phyloP scores from a whole-genome alignment of 2,888 invertebrate genomes.

The Graphium colonna region DNA sequence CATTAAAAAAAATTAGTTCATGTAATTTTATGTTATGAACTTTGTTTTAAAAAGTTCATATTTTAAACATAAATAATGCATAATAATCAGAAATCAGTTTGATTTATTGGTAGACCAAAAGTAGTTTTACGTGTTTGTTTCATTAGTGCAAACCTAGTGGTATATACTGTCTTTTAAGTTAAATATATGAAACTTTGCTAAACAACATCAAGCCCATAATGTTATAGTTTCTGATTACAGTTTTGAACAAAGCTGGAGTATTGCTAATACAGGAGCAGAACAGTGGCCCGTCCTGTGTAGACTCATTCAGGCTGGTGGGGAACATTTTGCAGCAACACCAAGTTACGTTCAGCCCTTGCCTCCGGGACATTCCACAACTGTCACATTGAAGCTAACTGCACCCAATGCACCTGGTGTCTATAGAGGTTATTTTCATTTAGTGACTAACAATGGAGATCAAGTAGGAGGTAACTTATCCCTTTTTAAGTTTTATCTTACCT shows the following conservation, averaged over 20 bases:
- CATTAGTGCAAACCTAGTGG: no score
- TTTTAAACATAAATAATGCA: no score
- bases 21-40: no score
- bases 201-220: conserved; percentile 20
- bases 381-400: conserved; percentile 89
- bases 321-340: conserved; percentile 63
- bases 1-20: no score
- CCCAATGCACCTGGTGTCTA: conserved; percentile 87
- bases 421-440: conserved; percentile 94
- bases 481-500: no score
- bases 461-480: conserved; percentile 95
- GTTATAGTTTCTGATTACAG: conserved; percentile 50
- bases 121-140: no score
- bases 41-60: no score
- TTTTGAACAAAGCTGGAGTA: conserved; percentile 93
- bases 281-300: conserved; percentile 93
- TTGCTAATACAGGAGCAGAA: conserved; percentile 93
- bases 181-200: no score
- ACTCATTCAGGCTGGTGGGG: conserved; percentile 86
- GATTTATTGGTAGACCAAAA: no score
- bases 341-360: conserved; percentile 85
- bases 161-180: no score
- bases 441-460: conserved; percentile 91
- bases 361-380: conserved; percentile 87
- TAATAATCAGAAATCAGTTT: no score